These are phyloP conservation scores for Drosophila fuyamai DNA, from an alignment of 1,140 invertebrate species.

Conservation along the genomic window DNA sequence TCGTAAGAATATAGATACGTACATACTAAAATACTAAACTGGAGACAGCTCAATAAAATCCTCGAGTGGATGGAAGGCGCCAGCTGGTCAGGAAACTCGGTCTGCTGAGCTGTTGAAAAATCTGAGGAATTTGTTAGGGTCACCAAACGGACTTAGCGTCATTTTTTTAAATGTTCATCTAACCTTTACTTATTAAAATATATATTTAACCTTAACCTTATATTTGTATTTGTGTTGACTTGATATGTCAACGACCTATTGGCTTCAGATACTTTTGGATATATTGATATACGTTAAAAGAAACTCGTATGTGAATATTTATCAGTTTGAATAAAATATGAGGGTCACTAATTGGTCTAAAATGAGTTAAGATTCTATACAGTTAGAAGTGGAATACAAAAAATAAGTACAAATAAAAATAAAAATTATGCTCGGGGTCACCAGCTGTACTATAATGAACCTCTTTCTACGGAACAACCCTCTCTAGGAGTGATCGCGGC, in stretches of 20 bases:
- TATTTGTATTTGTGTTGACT: constrained; percentile 5
- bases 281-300: too few species aligned
- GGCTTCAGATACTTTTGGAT: not conserved
- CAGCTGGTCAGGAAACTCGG: constrained; percentile 4
- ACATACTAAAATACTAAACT: constrained; percentile 1
- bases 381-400: too few species aligned
- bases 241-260: constrained; percentile 29
- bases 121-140: not conserved
- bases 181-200: constrained; percentile 1
- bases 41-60: constrained; percentile 31
- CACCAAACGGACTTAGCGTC: not conserved
- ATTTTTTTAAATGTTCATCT: not conserved
- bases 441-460: too few species aligned
- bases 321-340: too few species aligned
- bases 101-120: not conserved
- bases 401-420: too few species aligned
- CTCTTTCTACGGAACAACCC: not conserved
- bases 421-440: too few species aligned
- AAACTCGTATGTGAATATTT: too few species aligned
- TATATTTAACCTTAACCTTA: not conserved
- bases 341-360: too few species aligned
- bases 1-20: constrained; percentile 24
- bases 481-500: not conserved
- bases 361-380: too few species aligned
- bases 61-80: constrained; percentile 7